Base-by-base conservation (phyloP, 2,888 invertebrate species). In the Pseudolycoriella hygida region DNA sequence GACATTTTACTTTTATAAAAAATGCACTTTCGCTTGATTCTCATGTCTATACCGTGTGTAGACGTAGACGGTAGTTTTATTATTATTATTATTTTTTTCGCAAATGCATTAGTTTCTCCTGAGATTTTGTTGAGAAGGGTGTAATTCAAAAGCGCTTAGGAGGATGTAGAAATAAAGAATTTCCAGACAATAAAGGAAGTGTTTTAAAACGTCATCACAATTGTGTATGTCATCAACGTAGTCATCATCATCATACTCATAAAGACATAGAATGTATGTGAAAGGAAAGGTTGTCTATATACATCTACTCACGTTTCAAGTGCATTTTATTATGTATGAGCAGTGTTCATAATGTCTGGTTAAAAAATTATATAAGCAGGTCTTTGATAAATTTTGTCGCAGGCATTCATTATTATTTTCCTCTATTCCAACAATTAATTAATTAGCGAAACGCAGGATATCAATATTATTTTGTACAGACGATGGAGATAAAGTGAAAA, bases 161-260 rank as follows among this genome's bases (percentile, higher is more conserved):
- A 45, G 17, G 17, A 20, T n/a, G 47, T 49, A 51, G 50, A 5
- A 43, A 43, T 25, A 34, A 34, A 34, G 34, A 34, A 34, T 34
- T 34, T 34, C 15, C 34, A 34, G 34, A 34, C 34, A 34, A 34
- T 34, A 34, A 34, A 34, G 34, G 34, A 34, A 34, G 34, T 34
- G 34, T 34, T 34, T 34, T 34, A 14, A 12, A 34, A 12, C 34
- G 34, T 14, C 34, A 34, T 34, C 15, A 14, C 12, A 34, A 34
- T 25, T 6, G 25, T 25, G 25, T 25, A 25, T 25, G 25, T 25
- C 25, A 25, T 25, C 25, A 25, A 6, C 25, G 8, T 25, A 4
- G 8, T 25, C 4, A 25, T 25, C 4, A 25, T 25, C 25, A 25
- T 25, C 25, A 25, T 25, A 8, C 25, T 25, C 25, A 25, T 25